Evolutionary conservation across 2,888 invertebrate genomes (phyloP).

Genomic region (Corbicula japonica): DNA sequence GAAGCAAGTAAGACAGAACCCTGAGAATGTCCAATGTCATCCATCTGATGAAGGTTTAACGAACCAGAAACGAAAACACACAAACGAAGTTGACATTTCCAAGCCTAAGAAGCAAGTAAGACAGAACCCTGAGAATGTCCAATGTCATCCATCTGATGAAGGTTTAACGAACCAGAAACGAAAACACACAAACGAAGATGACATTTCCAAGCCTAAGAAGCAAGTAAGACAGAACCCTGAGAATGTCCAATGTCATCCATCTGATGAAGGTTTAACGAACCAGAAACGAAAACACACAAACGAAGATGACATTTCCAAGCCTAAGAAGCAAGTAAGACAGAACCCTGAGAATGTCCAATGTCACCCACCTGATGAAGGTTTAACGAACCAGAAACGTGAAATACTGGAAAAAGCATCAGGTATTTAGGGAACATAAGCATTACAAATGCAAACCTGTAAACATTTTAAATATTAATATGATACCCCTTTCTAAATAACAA

Average conservation of each 20-base stretch:
- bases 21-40: not conserved
- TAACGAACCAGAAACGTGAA: not conserved
- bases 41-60: not conserved
- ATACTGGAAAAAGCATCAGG: constrained; percentile 1
- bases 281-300: constrained; percentile 1
- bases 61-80: constrained; percentile 1
- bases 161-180: no score
- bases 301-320: not conserved
- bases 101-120: not conserved
- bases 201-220: not conserved
- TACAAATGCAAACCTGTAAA: no score
- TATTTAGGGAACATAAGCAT: not conserved
- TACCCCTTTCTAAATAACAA: no score
- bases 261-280: no score
- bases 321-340: not conserved
- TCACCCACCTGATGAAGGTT: not conserved
- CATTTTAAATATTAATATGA: no score
- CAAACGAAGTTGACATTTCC: not conserved
- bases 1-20: constrained; percentile 1
- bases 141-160: not conserved
- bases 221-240: constrained; percentile 1
- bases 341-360: not conserved
- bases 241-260: not conserved
- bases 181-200: not conserved
- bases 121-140: not conserved